Evolutionary conservation across 1,140 invertebrate species (phyloP).

Genomic region (Drosophila ambigua): DNA sequence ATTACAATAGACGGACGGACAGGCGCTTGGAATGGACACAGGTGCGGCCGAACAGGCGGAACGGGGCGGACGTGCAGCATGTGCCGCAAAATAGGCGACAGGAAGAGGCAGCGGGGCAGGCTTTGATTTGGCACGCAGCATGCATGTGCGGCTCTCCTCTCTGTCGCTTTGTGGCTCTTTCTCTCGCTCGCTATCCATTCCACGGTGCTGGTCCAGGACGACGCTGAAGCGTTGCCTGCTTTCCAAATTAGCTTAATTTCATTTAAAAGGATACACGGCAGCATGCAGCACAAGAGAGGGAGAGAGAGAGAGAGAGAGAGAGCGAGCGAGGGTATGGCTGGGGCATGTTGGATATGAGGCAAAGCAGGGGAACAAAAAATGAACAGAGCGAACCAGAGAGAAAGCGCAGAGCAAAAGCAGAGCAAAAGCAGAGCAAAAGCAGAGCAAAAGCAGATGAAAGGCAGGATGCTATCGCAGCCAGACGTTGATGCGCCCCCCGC

Average conservation of each 20-base stretch:
- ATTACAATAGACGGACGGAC: slow-evolving; percentile 66
- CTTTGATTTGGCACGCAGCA: slow-evolving; percentile 53
- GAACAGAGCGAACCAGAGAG: background rate
- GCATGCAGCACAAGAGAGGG: slow-evolving; percentile 23
- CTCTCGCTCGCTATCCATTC: slow-evolving; percentile 16
- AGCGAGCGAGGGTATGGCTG: background rate
- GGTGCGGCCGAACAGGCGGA: slow-evolving; percentile 3
- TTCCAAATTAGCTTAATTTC: slow-evolving; percentile 81
- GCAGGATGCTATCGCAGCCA: too few species aligned
- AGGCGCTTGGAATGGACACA: slow-evolving; percentile 6
- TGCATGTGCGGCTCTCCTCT: slow-evolving; percentile 20
- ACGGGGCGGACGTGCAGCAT: slow-evolving; percentile 45
- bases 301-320: background rate
- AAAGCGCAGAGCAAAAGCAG: too few species aligned
- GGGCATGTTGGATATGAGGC: slow-evolving; percentile 22
- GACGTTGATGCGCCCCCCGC: too few species aligned
- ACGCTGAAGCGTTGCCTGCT: slow-evolving; percentile 58
- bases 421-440: background rate
- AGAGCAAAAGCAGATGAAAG: background rate
- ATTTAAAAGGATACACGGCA: slow-evolving; percentile 70
- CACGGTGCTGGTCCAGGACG: slow-evolving; percentile 3
- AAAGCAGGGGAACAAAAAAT: too few species aligned
- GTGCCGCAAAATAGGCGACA: slow-evolving; percentile 56
- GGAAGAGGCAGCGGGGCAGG: slow-evolving; percentile 34
- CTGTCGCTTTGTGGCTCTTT: slow-evolving; percentile 30